Base-by-base conservation (phyloP, 2,888 invertebrate genomes). In the Molanna angustata region DNA sequence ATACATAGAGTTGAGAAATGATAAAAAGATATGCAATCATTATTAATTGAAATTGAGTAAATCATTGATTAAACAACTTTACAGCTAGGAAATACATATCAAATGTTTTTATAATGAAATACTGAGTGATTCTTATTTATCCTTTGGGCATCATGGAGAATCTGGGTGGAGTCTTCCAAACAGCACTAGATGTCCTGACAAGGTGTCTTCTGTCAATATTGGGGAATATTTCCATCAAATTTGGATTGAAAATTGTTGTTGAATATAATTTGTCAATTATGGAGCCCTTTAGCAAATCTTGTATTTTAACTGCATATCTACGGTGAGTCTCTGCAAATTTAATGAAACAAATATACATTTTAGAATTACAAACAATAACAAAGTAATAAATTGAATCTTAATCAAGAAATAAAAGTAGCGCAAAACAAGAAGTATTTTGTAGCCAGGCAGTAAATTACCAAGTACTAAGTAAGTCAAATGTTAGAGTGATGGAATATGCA, bases 141-240 rank as follows among this genome's bases (percentile, higher is more conserved):
- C 46, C 54, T 6, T 21, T 51, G 0, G 69, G 67, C 64, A 83
- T 69, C 63, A 80, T 73, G 2, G 82, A 80, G 65, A 79, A 82
- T 37, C 82, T 69, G 1, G 86, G 86, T 40, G 87, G 86, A 7
- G 84, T 84, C 60, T 82, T 79, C 89, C 89, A 89, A 48, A 84
- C 77, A 35, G 85, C 87, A 62, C 86, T 86, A 0, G 88, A 88
- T 32, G 86, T 86, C 35, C 88, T 76, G 67, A 84, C 82, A 62
- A 88, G 72, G 33, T 79, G 74, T 41, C 72, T 73, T 43, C 81
- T 78, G 67, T 85, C 84, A 59, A 88, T 85, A 56, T 72, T 70
- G 31, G 84, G 82, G 74, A 89, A 89, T 42, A 89, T 79, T 56
- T 79, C 78, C 50, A 76, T 70, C 55, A 89, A 73, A 75, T 88